A percentile compares a stretch with the other conserved stretches of the same genome.
phyloP scores from a whole-genome alignment of 2,113 vertebrate species.

The Cavia porcellus region DNA sequence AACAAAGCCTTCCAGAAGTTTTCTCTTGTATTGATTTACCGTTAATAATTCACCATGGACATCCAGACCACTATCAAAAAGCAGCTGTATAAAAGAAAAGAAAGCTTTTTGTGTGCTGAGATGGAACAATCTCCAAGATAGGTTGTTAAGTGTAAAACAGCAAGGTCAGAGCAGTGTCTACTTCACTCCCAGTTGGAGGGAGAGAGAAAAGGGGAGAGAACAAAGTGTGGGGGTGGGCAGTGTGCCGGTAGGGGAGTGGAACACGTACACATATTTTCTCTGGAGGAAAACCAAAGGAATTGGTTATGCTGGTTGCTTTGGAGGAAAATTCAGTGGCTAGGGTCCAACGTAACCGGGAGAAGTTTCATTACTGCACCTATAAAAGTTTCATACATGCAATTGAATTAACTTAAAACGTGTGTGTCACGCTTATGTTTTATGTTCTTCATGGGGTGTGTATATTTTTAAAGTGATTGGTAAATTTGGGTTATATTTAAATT shows the following conservation, averaged over 20 bases:
- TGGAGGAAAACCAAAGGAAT: neutral
- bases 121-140: neutral
- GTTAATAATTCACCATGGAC: constrained; percentile 42
- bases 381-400: no score
- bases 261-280: neutral
- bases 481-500: neutral
- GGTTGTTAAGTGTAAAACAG: neutral
- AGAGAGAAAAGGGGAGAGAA: accelerated
- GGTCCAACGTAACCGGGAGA: neutral
- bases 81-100: neutral
- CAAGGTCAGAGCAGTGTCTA: neutral
- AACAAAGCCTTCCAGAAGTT: constrained; percentile 3
- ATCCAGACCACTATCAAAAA: neutral
- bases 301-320: neutral
- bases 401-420: neutral
- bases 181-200: neutral
- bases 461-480: neutral
- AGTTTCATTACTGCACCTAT: neutral
- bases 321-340: neutral
- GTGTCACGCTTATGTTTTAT: neutral
- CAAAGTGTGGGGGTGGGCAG: accelerated
- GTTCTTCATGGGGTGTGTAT: neutral
- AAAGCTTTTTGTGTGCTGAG: neutral
- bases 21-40: neutral
- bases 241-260: no score